phyloP scores from a whole-genome alignment of 1,140 invertebrate species.

The Drosophila santomea region DNA sequence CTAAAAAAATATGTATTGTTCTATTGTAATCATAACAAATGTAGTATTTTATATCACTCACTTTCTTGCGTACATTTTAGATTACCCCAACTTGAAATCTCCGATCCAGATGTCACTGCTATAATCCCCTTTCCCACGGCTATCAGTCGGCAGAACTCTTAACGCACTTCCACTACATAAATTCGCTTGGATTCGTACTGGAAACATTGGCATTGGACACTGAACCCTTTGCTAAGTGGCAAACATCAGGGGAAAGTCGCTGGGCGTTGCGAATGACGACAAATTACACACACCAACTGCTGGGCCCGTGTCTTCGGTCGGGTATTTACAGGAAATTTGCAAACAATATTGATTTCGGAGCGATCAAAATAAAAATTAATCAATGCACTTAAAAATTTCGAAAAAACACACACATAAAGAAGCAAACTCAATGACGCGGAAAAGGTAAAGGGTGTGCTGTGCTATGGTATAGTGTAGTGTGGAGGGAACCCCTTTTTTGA shows the following conservation, averaged over 20 bases:
- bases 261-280: constrained; percentile 72
- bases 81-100: background rate
- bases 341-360: constrained; percentile 81
- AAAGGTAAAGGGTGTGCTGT: constrained; percentile 47
- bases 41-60: too few relatives aligned
- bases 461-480: too few relatives aligned
- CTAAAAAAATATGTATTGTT: too few relatives aligned
- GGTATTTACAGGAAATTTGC: constrained; percentile 76
- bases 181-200: constrained; percentile 22
- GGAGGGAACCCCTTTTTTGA: constrained; percentile 25
- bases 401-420: constrained; percentile 36
- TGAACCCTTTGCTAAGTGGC: constrained; percentile 50
- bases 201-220: constrained; percentile 1
- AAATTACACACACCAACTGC: constrained; percentile 80
- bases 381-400: constrained; percentile 74
- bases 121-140: constrained; percentile 55
- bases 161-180: constrained; percentile 71
- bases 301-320: constrained; percentile 16
- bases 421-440: constrained; percentile 63
- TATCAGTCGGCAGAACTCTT: constrained; percentile 28
- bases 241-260: constrained; percentile 28
- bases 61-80: background rate
- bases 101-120: background rate
- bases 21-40: too few relatives aligned
- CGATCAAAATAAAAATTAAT: constrained; percentile 83